These are phyloP conservation scores for Mustela lutreola DNA, from an alignment of 2,113 vertebrate species.

Conservation along the genomic window DNA sequence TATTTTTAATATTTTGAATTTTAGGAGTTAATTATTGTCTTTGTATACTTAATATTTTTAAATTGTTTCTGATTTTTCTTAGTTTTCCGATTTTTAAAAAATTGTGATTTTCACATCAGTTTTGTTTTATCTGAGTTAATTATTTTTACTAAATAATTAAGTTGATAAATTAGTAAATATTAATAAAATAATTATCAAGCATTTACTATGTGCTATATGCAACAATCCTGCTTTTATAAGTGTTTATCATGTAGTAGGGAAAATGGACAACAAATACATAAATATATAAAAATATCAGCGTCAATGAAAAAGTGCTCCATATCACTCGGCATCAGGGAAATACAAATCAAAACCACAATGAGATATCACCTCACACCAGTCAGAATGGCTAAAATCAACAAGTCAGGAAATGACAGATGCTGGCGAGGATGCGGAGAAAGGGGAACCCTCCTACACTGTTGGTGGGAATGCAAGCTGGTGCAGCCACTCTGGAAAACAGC, in stretches of 20 bases:
- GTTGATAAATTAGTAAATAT: not conserved
- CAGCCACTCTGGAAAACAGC: no score
- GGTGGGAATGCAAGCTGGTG: no score
- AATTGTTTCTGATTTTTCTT: not conserved
- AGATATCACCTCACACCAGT: no score
- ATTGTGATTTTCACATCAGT: not conserved
- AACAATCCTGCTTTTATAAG: not conserved
- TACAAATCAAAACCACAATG: no score
- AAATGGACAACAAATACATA: not conserved
- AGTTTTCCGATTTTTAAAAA: not conserved
- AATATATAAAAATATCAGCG: not conserved
- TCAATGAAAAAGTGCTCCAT: no score
- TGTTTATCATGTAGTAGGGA: not conserved
- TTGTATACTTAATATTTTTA: not conserved
- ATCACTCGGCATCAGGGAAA: no score
- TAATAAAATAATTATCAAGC: not conserved
- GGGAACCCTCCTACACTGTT: no score
- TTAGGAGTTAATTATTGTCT: not conserved
- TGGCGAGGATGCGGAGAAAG: no score
- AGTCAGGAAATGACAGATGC: no score
- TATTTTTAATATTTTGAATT: not conserved
- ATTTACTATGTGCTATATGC: not conserved
- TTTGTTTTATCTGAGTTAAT: not conserved
- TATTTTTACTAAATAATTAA: not conserved
- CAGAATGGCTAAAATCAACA: no score